A percentile compares a stretch with the other conserved stretches of the same genome.
Conservation (phyloP, 2,113 vertebrate species). For the Conger conger region DNA sequence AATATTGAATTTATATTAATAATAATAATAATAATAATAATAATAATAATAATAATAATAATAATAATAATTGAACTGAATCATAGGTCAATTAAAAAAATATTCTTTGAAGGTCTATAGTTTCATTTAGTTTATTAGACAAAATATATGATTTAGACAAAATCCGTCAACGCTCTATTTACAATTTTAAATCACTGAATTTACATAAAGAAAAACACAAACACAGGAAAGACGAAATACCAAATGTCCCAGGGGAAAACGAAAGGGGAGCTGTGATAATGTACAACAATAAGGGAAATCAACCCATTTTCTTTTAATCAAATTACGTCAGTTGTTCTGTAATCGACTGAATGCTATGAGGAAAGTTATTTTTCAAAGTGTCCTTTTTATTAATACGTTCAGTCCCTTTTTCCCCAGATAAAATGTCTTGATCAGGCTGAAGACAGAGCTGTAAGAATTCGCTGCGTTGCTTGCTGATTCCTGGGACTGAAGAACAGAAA, state of each 20-base stretch:
- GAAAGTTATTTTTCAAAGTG: slow-evolving; percentile 71
- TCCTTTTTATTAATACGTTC: slow-evolving; percentile 54
- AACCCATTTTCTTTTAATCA: slow-evolving; percentile 76
- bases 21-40: slow-evolving; percentile 33
- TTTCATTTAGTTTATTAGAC: slow-evolving; percentile 99
- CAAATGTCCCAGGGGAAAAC: slow-evolving; percentile 73
- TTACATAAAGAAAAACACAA: slow-evolving; percentile 89
- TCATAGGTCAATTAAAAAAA: slow-evolving; percentile 31
- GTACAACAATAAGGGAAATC: slow-evolving; percentile 80
- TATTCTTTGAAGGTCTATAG: slow-evolving; percentile 64
- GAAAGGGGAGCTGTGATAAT: slow-evolving; percentile 71
- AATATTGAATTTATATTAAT: slow-evolving; percentile 1
- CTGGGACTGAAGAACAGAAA: slow-evolving; percentile 80
- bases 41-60: slow-evolving; percentile 21
- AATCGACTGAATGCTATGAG: slow-evolving; percentile 72
- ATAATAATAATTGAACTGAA: slow-evolving; percentile 3
- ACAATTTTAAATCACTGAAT: slow-evolving; percentile 97
- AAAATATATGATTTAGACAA: slow-evolving; percentile 99
- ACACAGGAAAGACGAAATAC: slow-evolving; percentile 80
- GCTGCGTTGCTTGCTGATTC: slow-evolving; percentile 87
- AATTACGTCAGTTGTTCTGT: slow-evolving; percentile 76
- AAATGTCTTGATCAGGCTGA: slow-evolving; percentile 84
- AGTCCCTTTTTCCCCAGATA: slow-evolving; percentile 47
- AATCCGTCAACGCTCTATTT: slow-evolving; percentile 94
- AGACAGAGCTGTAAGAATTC: slow-evolving; percentile 91